A percentile compares a stretch with the other conserved stretches of the same genome.
Conservation (phyloP, 2,113 vertebrate genomes). For the Hippoglossus stenolepis region DNA sequence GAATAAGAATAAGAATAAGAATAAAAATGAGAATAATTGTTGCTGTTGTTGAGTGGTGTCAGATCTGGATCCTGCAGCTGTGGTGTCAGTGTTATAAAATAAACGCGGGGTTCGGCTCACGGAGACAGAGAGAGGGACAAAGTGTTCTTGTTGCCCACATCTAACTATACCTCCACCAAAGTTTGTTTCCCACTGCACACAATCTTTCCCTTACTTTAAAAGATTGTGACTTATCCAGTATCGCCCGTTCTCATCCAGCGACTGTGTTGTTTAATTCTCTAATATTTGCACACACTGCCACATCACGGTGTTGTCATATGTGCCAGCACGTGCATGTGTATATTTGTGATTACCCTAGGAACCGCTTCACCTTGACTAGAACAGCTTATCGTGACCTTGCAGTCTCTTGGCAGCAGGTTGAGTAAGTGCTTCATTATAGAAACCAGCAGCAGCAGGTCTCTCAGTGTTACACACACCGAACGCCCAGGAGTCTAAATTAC, state of each 20-base stretch:
- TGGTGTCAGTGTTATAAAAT: no score
- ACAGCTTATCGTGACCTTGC: slow-evolving; percentile 61
- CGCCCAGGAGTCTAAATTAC: slow-evolving; percentile 72
- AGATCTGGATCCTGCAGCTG: no score
- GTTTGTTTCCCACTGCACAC: neutral
- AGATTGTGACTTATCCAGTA: neutral
- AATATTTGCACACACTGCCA: neutral
- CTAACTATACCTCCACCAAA: neutral
- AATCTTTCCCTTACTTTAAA: neutral
- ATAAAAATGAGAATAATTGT: no score
- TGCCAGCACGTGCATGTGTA: slow-evolving; percentile 16
- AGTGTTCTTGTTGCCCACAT: no score
- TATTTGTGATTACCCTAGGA: slow-evolving; percentile 49
- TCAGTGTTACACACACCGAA: slow-evolving; percentile 55
- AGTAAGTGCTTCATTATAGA: slow-evolving; percentile 73
- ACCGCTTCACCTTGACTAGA: slow-evolving; percentile 34
- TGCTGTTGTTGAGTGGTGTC: no score
- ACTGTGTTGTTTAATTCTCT: neutral
- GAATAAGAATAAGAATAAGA: no score
- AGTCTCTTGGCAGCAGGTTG: slow-evolving; percentile 61
- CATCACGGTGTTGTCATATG: neutral
- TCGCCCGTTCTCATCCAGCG: no score
- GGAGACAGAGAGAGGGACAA: no score
- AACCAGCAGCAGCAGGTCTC: slow-evolving; percentile 56
- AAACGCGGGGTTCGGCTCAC: no score